Conservation (phyloP, 2,797 vertebrate species). For the Thripadectes ignobilis region DNA sequence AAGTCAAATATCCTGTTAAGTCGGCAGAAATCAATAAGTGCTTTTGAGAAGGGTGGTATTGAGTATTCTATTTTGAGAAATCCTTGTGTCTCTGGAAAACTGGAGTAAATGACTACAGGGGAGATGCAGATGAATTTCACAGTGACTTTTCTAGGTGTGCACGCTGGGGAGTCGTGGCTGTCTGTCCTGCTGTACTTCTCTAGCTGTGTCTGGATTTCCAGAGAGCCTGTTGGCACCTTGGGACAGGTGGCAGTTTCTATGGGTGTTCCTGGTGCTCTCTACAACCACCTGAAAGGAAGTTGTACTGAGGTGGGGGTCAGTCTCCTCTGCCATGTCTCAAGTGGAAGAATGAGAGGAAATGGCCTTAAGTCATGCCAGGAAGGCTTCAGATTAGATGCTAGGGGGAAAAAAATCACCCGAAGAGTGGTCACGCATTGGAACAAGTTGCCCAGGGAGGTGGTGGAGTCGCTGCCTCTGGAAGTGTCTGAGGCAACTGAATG, state of each 20-base stretch:
- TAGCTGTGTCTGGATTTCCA: neutral
- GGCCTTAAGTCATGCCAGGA: neutral
- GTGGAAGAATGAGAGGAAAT: rapidly evolving
- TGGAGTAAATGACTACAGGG: neutral
- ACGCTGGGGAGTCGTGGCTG: neutral
- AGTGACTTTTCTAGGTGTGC: neutral
- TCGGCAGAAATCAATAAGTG: slow-evolving; percentile 56
- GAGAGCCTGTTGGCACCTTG: neutral
- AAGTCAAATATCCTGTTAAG: slow-evolving; percentile 58
- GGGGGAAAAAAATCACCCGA: no score
- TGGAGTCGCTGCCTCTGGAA: neutral
- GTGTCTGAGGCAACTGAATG: neutral
- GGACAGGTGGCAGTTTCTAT: rapidly evolving
- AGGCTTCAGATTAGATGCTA: neutral
- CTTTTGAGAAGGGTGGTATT: slow-evolving; percentile 21
- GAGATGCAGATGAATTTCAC: neutral
- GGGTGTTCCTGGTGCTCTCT: neutral
- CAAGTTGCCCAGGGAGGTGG: neutral
- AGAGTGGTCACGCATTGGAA: neutral
- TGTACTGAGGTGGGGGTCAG: neutral
- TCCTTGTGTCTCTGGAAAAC: neutral
- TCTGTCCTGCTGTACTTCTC: neutral
- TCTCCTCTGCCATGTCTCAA: rapidly evolving
- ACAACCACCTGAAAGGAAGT: neutral
- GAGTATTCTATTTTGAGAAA: slow-evolving; percentile 54